Base-by-base conservation (phyloP, 1,140 invertebrate genomes). In the Fopius arisanus region DNA sequence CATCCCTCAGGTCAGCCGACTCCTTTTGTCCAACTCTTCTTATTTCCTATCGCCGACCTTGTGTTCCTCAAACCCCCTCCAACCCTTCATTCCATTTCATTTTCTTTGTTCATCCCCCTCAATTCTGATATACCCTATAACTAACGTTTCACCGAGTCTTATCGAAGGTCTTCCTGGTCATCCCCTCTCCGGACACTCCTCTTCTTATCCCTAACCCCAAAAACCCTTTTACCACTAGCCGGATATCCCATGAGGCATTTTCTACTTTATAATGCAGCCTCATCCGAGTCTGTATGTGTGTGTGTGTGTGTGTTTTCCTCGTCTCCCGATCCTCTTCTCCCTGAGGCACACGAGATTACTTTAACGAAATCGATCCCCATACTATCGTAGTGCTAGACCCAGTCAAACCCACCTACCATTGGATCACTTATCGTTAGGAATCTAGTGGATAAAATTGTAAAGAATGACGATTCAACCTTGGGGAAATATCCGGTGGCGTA, bases 211-310 rank as follows among this genome's bases (percentile, higher is more conserved):
- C 23, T 59, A 59, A 59, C 54, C 54, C 54, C 54, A 59, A 67
- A 54, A 14, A 33, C 65, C 72, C 51, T 68, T 67, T 73, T 62
- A 68, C 66, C 66, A 59, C 54, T 12, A 59, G 10, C 67, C 65
- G 72, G 40, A 66, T 68, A 73, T 73, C 72, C 66, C 72, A 62
- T 68, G 72, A 62, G 72, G 54, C 54, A 59, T 41, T 62, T 73
- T 73, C 63, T 73, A 66, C 72, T 59, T 73, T 66, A 73, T 73
- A 73, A 73, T 73, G 72, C 72, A 68, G 41, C 72, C 62, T 12
- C 63, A 68, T 73, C 72, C 72, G 66, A n/a, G n/a, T n/a, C n/a
- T n/a, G n/a, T n/a, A n/a, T n/a, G n/a, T n/a, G n/a, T n/a, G n/a
- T n/a, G n/a, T n/a, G n/a, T n/a, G 67, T 62, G 63, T 54, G 21